phyloP scores from a whole-genome alignment of 2,888 invertebrate species.

The Trissoscelio sp. region DNA sequence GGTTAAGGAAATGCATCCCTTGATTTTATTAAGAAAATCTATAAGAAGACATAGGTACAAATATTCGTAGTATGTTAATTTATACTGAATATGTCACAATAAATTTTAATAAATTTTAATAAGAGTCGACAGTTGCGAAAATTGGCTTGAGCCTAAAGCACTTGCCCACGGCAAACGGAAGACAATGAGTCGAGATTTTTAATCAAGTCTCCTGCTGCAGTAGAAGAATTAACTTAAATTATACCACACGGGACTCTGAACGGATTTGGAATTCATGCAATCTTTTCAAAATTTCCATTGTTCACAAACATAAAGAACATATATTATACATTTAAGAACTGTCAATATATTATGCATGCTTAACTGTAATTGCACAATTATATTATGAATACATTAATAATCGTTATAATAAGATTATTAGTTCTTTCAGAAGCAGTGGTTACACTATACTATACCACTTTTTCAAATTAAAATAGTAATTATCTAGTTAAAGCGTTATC shows the following conservation, averaged over 20 bases:
- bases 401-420: too few relatives aligned
- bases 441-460: too few relatives aligned
- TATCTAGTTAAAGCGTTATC: too few relatives aligned
- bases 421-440: too few relatives aligned
- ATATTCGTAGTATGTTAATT: conserved; percentile 27
- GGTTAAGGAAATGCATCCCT: too few relatives aligned
- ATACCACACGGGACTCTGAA: conserved; percentile 78
- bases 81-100: conserved; percentile 39
- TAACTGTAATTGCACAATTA: too few relatives aligned
- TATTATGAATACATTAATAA: too few relatives aligned
- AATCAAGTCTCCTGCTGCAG: conserved; percentile 81
- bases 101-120: conserved; percentile 77
- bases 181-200: conserved; percentile 82
- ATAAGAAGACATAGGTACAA: neutral
- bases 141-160: conserved; percentile 78
- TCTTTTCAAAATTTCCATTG: conserved; percentile 80
- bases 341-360: neutral
- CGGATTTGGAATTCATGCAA: conserved; percentile 81
- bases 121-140: conserved; percentile 74
- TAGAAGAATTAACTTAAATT: conserved; percentile 83
- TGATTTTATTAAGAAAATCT: neutral
- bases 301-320: conserved; percentile 71
- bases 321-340: conserved; percentile 46
- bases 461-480: too few relatives aligned
- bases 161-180: conserved; percentile 81